Base-by-base conservation (phyloP, 1,140 invertebrate genomes). In the Samia ricini region DNA sequence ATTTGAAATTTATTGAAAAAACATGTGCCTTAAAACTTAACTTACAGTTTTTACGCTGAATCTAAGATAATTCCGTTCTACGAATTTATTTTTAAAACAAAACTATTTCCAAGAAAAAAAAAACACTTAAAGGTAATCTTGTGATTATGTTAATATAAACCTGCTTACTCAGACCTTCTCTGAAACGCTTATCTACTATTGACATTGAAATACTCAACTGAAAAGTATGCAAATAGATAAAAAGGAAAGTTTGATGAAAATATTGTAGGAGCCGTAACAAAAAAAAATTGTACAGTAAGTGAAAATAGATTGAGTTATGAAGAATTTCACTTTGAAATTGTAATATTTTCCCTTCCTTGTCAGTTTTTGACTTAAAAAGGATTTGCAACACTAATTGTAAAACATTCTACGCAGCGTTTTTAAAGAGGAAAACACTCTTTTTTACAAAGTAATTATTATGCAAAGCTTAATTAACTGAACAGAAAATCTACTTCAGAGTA, bases 401-500 rank as follows among this genome's bases (percentile, higher is more conserved):
- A 82, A 81, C 76, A 72, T 74, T 61, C 75, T 73, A 68, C 54
- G 74, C 71, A 63, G 81, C 79, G 72, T 60, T 82, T 83, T 73
- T 67, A 70, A 58, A 51, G 62, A 63, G 60, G 51, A 63, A 68
- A 79, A 79, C 74, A 71, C 74, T 79, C 72, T 68, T 42, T 73
- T 63, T 63, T 66, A 42, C 33, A 42, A 42, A 42, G 10, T 42
- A 77, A 77, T 83, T 68, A 80, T 79, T 83, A 85, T 85, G 80
- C 79, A 81, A 85, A 85, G 73, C 77, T 75, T 80, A 81, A 83
- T 85, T 76, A 74, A 76, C 69, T 71, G 66, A 55, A 66, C 52
- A 61, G 29, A 52, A 68, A 73, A 73, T 69, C 64, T 56, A 57
- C 19, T 24, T 22, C 52, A 21, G 33, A 15, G 33, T 42, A 42